Percentiles rank a stretch among this genome's conserved stretches.
Evolutionary conservation across 2,113 vertebrate species (phyloP).

Genomic region (Microtus richardsoni): DNA sequence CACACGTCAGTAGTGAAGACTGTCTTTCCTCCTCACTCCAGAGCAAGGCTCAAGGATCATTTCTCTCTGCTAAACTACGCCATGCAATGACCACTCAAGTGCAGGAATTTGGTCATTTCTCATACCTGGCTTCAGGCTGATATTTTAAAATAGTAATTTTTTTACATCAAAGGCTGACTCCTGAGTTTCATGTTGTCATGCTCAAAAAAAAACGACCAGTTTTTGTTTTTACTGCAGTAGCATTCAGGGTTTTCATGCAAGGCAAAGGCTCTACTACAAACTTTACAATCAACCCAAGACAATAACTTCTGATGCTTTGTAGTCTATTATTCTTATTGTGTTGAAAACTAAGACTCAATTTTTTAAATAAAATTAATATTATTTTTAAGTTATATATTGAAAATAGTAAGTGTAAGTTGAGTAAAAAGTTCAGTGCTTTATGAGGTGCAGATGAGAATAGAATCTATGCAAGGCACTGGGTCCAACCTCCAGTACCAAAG

Average conservation of each 20-base stretch:
- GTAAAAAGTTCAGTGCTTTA: neutral
- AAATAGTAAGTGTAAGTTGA: neutral
- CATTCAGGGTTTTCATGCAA: neutral
- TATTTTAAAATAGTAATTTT: neutral
- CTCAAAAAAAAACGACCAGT: slow-evolving; percentile 13
- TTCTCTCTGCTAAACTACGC: neutral
- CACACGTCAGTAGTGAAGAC: slow-evolving; percentile 16
- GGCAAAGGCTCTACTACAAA: neutral
- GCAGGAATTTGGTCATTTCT: neutral
- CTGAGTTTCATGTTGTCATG: neutral
- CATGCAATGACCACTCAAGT: neutral
- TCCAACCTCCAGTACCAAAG: neutral
- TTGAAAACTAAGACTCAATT: slow-evolving; percentile 25
- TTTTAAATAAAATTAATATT: slow-evolving; percentile 17
- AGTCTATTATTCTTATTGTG: neutral
- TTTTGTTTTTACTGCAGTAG: neutral
- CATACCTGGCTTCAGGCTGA: neutral
- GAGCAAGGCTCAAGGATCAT: neutral
- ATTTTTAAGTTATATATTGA: neutral
- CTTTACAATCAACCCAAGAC: neutral
- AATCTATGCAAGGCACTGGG: neutral
- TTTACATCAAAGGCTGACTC: neutral
- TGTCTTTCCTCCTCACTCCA: neutral
- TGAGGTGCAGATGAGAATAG: neutral
- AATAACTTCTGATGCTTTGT: neutral